phyloP scores from a whole-genome alignment of 2,797 vertebrate genomes.

The Coccyzus lansbergi region DNA sequence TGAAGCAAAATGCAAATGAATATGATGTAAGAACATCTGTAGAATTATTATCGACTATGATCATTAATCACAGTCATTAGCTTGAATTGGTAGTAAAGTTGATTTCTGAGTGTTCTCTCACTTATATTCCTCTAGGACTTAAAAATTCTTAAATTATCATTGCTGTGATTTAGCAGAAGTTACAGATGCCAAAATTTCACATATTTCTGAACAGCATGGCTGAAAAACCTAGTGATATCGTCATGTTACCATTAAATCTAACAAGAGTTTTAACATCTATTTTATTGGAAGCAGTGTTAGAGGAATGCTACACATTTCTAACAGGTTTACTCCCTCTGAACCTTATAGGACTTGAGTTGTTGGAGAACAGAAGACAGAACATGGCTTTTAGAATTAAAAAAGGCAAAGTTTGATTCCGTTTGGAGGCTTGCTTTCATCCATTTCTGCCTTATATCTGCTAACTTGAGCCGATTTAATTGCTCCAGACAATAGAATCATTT shows the following conservation, averaged over 20 bases:
- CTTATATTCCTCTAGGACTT: neutral
- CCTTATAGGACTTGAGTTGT: neutral
- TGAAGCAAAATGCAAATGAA: neutral
- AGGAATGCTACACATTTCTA: neutral
- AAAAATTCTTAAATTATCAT: neutral
- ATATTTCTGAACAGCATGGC: neutral
- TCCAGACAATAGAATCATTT: constrained; percentile 43
- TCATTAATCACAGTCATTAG: neutral
- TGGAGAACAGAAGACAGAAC: neutral
- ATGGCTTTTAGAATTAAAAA: neutral
- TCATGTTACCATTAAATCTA: neutral
- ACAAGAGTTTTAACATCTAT: neutral
- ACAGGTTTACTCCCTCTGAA: neutral
- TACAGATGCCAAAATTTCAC: constrained; percentile 4
- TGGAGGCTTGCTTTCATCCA: neutral
- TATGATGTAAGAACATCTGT: neutral
- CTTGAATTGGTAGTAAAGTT: neutral
- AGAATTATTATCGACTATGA: neutral
- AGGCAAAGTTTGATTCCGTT: neutral
- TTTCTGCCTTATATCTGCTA: constrained; percentile 5
- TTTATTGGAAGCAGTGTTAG: constrained; percentile 2
- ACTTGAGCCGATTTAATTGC: constrained; percentile 52
- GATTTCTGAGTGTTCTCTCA: neutral
- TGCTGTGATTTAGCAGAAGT: neutral
- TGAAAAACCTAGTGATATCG: neutral